A percentile compares a stretch with the other conserved stretches of the same genome.
Evolutionary conservation across 2,888 invertebrate genomes (phyloP).

Genomic region (Trichopria drosophilae): DNA sequence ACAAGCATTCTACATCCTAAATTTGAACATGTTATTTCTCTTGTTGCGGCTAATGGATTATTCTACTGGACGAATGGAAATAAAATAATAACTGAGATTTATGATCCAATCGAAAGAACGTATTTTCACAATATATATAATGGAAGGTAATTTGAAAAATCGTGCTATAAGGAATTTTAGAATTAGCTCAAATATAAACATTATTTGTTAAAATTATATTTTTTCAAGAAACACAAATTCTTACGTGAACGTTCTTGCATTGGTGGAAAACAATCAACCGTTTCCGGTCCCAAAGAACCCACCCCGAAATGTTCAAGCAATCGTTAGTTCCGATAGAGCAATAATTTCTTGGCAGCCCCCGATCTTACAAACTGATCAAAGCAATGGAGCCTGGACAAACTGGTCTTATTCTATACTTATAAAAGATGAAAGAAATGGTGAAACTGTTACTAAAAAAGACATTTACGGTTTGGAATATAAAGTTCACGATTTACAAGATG

Average conservation of each 20-base stretch:
- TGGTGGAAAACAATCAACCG: constrained; percentile 74
- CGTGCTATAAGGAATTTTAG: background rate
- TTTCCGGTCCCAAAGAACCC: constrained; percentile 78
- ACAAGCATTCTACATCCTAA: constrained; percentile 75
- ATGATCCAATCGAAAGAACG: constrained; percentile 68
- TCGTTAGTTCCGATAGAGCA: constrained; percentile 76
- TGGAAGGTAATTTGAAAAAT: constrained; percentile 50
- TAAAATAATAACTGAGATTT: constrained; percentile 78
- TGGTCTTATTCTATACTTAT: constrained; percentile 80
- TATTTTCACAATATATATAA: constrained; percentile 80
- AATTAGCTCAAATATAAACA: too few species aligned
- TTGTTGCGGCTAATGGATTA: constrained; percentile 74
- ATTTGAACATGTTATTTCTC: constrained; percentile 73
- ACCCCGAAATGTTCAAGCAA: constrained; percentile 77
- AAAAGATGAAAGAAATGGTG: constrained; percentile 61
- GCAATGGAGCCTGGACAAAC: constrained; percentile 66
- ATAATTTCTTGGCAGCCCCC: constrained; percentile 83
- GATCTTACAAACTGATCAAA: constrained; percentile 72
- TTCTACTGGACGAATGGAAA: constrained; percentile 87
- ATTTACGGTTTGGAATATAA: constrained; percentile 67
- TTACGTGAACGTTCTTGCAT: constrained; percentile 55
- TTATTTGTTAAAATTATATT: too few species aligned
- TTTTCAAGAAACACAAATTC: background rate
- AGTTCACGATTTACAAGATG: constrained; percentile 72
- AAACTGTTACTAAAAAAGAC: constrained; percentile 56